Base-by-base conservation (phyloP, 1,140 invertebrate genomes). In the Habropoda laboriosa region DNA sequence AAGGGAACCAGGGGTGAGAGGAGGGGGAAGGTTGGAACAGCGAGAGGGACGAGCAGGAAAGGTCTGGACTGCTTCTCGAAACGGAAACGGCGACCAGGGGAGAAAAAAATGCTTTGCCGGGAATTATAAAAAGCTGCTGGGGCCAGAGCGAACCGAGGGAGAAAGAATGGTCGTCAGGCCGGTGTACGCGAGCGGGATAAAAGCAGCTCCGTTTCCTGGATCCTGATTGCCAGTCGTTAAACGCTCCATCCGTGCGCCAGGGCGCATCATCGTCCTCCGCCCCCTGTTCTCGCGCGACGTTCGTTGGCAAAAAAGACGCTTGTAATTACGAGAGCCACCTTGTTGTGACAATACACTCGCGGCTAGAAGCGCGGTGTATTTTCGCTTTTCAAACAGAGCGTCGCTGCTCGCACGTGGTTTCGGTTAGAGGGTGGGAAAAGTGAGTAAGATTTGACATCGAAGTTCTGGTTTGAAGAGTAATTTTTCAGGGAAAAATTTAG, bases 91-190 rank as follows among this genome's bases (percentile, higher is more conserved):
- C 47, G 79, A 84, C 24, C 68, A 80, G 79, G 83, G 81, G 67
- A 35, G 55, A 32, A 60, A 84, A 86, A 83, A 79, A 86, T 82
- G 53, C 85, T 85, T 87, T 72, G 75, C 76, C 45, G 42, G 68
- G 66, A 88, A 85, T 81, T 80, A 84, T 80, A 74, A 80, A 78
- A 60, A 58, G 68, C 57, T 70, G n/a, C n/a, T n/a, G n/a, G n/a
- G 73, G 49, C 55, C 64, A n/a, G 42, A 24, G 27, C 53, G 64
- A 38, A 61, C 7, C 40, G 55, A 32, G 21, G 35, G n/a, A n/a
- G n/a, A 61, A 64, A 76, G 13, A 85, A 80, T 53, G 55, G 64
- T 55, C 47, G 61, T 13, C 38, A 21, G 38, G 12, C 12, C 3
- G 24, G 42, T 38, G 61, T 10, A 42, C 32, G 27, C 45, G 40